These are phyloP conservation scores for Meloidogyne hapla DNA, from an alignment of 1,140 invertebrate species.

Conservation along the genomic window DNA sequence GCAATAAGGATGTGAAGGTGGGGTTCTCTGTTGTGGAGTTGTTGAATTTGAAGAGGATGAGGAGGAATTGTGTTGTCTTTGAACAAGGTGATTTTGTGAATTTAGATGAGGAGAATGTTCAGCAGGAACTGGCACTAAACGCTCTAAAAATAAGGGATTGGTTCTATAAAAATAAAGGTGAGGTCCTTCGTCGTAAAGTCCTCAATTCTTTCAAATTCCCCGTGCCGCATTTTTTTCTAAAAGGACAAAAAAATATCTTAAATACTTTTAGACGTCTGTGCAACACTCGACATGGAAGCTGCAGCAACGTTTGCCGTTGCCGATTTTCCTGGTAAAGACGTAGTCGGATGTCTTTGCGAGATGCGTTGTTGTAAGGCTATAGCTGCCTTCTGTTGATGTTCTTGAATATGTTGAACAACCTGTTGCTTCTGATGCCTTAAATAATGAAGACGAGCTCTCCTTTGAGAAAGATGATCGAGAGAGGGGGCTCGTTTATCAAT, in stretches of 20 bases:
- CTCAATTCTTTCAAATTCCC: too few species aligned
- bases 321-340: background rate
- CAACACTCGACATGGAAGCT: background rate
- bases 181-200: too few species aligned
- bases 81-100: background rate
- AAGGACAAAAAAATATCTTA: background rate
- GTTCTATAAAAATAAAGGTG: too few species aligned
- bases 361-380: background rate
- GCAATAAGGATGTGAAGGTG: background rate
- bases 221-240: too few species aligned
- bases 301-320: background rate
- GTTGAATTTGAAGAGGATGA: slow-evolving; percentile 2
- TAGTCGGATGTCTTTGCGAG: background rate
- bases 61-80: background rate
- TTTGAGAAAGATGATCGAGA: background rate
- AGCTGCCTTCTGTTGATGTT: slow-evolving; percentile 17
- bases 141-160: background rate
- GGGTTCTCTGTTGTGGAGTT: background rate
- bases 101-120: background rate
- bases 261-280: background rate
- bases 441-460: background rate
- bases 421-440: slow-evolving; percentile 5
- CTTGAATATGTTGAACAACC: background rate
- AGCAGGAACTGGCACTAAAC: background rate
- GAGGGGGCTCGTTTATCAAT: slow-evolving; percentile 7